Base-by-base conservation (phyloP, 2,888 invertebrate species). In the Calliopum simillimum region DNA sequence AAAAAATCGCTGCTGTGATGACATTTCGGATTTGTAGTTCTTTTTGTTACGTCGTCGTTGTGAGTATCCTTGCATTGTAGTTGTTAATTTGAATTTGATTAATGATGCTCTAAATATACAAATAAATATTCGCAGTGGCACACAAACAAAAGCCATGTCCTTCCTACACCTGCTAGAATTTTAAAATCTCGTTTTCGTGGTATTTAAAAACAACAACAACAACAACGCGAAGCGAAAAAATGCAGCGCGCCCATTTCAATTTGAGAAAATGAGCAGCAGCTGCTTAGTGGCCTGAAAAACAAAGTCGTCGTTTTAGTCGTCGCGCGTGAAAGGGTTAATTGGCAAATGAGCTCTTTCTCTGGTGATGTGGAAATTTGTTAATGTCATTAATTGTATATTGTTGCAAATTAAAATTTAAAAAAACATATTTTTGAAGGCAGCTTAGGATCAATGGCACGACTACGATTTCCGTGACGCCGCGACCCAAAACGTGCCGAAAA, bases 41-140 rank as follows among this genome's bases (percentile, higher is more conserved):
- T 58, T 41, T 12, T 23, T 13, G 19, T 53, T n/a, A 16, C 33
- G 19, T 58, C 33, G 6, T 5, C 69, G 71, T 71, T 73, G 71
- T 71, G 73, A 70, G 66, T 74, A 53, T 65, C 51, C 62, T 70
- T 58, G 65, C 69, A 49, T 68, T 62, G 56, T 73, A 58, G 73
- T 71, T 76, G 74, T 82, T 81, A 81, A 82, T 82, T 82, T 82
- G 77, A 80, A 82, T 81, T 82, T 82, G 81, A 82, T 82, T 81
- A 80, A 81, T 80, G 80, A 81, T 79, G 75, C 74, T 76, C 73
- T 73, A 69, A 71, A 69, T 72, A 59, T 43, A 47, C 47, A 11
- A 25, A 68, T 44, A 73, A 71, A 72, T 67, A 61, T 44, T 41
- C 55, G 41, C 46, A 47, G 64, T 43, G 63, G 12, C 53, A 21